Evolutionary conservation across 2,113 vertebrate genomes (phyloP).

Genomic region (Gobius niger): DNA sequence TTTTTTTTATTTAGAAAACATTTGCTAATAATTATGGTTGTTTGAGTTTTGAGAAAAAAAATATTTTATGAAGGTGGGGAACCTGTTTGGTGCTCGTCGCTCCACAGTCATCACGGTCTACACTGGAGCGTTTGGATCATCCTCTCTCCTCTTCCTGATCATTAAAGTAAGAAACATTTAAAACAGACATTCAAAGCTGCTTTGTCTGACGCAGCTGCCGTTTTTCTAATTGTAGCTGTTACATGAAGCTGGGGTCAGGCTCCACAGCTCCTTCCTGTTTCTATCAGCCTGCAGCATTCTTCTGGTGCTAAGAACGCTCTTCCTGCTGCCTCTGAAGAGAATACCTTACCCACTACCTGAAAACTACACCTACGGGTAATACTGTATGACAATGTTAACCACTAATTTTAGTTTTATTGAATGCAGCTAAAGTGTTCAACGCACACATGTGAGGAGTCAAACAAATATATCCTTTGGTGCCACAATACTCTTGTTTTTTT

Average conservation of each 20-base stretch:
- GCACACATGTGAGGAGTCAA: too few relatives aligned
- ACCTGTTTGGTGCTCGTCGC: slow-evolving; percentile 31
- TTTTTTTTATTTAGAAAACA: too few relatives aligned
- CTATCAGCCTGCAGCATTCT: slow-evolving; percentile 6
- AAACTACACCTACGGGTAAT: slow-evolving; percentile 26
- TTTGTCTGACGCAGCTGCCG: not conserved
- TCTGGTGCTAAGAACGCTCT: slow-evolving; percentile 19
- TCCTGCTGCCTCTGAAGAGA: slow-evolving; percentile 24
- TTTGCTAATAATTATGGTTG: too few relatives aligned
- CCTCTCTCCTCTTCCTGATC: slow-evolving; percentile 25
- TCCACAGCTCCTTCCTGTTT: slow-evolving; percentile 7
- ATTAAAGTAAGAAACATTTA: slow-evolving; percentile 22
- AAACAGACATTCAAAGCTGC: not conserved
- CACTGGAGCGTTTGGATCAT: slow-evolving; percentile 31
- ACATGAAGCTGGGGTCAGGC: slow-evolving; percentile 23
- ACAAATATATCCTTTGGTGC: too few relatives aligned
- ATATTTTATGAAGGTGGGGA: slow-evolving; percentile 17
- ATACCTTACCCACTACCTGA: slow-evolving; percentile 27
- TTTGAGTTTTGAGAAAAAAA: too few relatives aligned
- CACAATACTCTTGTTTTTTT: not conserved
- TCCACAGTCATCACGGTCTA: slow-evolving; percentile 34
- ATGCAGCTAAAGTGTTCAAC: not conserved
- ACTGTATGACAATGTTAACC: not conserved
- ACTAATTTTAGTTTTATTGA: not conserved
- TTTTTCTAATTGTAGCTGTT: slow-evolving; percentile 13